Evolutionary conservation across 1,140 invertebrate species (phyloP).

Genomic region (Heliconius hewitsoni): DNA sequence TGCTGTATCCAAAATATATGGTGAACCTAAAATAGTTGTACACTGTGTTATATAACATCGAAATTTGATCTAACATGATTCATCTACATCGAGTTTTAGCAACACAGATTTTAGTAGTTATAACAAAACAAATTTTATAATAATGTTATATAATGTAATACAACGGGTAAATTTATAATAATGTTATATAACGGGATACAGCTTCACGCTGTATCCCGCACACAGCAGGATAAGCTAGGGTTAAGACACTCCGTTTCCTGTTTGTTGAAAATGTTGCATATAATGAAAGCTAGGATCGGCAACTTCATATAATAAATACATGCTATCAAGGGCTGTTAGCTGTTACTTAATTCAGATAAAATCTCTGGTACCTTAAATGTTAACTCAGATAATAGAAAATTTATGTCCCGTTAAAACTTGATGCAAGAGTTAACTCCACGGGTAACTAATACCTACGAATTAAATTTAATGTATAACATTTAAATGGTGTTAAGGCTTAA

Average conservation of each 20-base stretch:
- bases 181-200: too few species aligned
- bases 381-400: constrained; percentile 41
- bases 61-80: background rate
- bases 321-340: constrained; percentile 29
- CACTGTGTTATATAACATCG: background rate
- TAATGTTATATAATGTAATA: background rate
- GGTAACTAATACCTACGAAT: constrained; percentile 16
- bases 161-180: background rate
- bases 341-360: constrained; percentile 34
- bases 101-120: background rate
- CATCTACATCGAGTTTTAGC: background rate
- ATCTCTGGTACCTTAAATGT: constrained; percentile 39
- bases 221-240: too few species aligned
- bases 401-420: constrained; percentile 33
- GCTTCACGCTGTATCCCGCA: too few species aligned
- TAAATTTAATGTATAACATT: constrained; percentile 21
- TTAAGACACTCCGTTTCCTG: background rate
- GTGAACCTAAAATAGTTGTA: too few species aligned
- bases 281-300: constrained; percentile 21
- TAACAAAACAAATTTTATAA: background rate
- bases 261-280: background rate
- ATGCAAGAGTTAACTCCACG: constrained; percentile 23
- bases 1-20: too few species aligned
- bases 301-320: constrained; percentile 31
- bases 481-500: constrained; percentile 7